phyloP scores from a whole-genome alignment of 2,113 vertebrate genomes.

The Alethe castanea region DNA sequence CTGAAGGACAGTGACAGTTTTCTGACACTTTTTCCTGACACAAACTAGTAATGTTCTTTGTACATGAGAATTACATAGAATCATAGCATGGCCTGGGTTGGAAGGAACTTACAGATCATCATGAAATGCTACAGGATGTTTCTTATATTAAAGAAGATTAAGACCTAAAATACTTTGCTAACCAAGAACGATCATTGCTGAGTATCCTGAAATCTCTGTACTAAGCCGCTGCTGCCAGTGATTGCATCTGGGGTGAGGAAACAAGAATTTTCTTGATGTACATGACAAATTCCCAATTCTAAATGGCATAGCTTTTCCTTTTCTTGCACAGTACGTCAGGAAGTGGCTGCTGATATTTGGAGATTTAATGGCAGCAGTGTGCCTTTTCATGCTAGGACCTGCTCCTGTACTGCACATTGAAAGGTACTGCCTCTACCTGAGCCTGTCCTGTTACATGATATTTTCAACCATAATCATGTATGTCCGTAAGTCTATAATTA shows the following conservation, averaged over 20 bases:
- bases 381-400: slow-evolving; percentile 87
- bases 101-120: not conserved
- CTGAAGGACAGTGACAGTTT: not conserved
- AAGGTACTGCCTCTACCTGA: slow-evolving; percentile 69
- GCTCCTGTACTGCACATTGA: slow-evolving; percentile 82
- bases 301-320: not conserved
- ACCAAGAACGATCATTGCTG: not conserved
- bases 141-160: not conserved
- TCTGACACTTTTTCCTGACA: not conserved
- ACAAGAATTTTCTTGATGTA: not conserved
- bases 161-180: not conserved
- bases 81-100: not conserved
- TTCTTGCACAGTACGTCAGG: slow-evolving; percentile 71
- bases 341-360: slow-evolving; percentile 83
- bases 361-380: slow-evolving; percentile 71
- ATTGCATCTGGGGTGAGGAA: not conserved
- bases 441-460: not conserved
- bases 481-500: not conserved
- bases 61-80: not conserved
- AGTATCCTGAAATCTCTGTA: not conserved
- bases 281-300: not conserved
- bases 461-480: not conserved
- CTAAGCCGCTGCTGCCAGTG: not conserved
- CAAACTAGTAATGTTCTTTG: not conserved
- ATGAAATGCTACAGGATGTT: not conserved